A percentile compares a stretch with the other conserved stretches of the same genome.
Conservation (phyloP, 2,113 vertebrate species). For the Ellobius talpinus region DNA sequence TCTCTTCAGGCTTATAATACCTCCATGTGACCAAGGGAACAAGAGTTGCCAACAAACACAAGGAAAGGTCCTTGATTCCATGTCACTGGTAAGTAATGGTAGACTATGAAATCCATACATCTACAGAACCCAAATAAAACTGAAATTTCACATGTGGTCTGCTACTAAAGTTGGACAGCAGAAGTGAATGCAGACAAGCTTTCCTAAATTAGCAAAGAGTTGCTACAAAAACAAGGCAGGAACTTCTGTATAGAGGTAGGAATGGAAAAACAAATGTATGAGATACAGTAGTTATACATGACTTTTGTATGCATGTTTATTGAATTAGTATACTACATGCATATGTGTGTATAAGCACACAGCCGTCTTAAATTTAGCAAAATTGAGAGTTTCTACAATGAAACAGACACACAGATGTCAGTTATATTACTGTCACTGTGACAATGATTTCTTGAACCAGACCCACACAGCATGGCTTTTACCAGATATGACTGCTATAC, state of each 20-base stretch:
- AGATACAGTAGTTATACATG: not conserved
- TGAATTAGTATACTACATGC: not conserved
- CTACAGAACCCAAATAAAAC: conserved; percentile 64
- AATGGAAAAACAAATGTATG: conserved; percentile 25
- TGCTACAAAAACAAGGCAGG: conserved; percentile 59
- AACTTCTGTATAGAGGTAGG: not conserved
- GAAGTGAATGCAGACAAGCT: conserved; percentile 65
- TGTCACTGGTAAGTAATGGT: conserved; percentile 59
- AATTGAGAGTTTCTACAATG: not conserved
- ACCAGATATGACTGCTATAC: not conserved
- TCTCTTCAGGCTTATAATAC: conserved; percentile 72
- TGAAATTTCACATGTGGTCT: conserved; percentile 61
- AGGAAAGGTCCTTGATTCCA: conserved; percentile 72
- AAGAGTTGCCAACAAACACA: conserved; percentile 81
- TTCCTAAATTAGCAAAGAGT: not conserved
- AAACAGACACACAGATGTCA: not conserved
- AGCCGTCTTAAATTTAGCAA: not conserved
- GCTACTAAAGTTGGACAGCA: conserved; percentile 55
- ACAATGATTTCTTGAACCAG: not conserved
- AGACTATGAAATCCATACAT: conserved; percentile 67
- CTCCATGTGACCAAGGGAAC: conserved; percentile 63
- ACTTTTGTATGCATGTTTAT: not conserved
- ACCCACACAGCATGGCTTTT: not conserved
- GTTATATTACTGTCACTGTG: not conserved
- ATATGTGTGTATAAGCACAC: not conserved